Evolutionary conservation across 23 tunicate species (phyloP), one percentile per base, ranked within the genome.

Genomic region (Clavelina lepadiformis): DNA sequence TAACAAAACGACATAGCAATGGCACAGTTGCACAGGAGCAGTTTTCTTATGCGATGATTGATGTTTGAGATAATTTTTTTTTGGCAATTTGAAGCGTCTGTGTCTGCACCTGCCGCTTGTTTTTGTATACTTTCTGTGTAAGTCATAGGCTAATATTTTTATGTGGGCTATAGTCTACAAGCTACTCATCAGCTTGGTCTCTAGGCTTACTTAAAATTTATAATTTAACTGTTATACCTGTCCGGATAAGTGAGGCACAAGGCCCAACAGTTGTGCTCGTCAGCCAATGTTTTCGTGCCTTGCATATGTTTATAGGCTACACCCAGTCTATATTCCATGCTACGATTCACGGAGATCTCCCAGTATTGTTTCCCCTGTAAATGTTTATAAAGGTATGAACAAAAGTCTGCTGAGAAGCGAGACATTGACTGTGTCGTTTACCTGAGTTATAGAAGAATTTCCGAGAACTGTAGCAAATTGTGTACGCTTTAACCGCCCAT

Each of bases 231-330:
- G 34, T 3, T 61, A 18, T 28, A 89, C 97, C 97, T 81, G 91
- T 89, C 97, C 7, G 97, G 97, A 36, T 89, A 81, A 2, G 97
- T 71, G 8, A 81, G 63, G 61, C 80, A 81, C 52, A 89, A 60
- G 3, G 79, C 73, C 97, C 97, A 89, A 6, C 70, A 82, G 52
- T 89, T 89, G 46, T 89, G 91, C 47, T 81, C 89, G 45, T 89
- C 97, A 2, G 97, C 89, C 23, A 89, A 38, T 2, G 80, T 89
- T 31, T 72, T 75, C 28, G 91, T 81, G 7, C 97, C 97, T 64
- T 89, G 97, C 83, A 81, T 89, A 36, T 89, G 97, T 69, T 89
- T 89, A 79, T 89, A 89, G 2, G 80, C 80, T 15, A 89, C 89
- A 8, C 97, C 97, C 5, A 89, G 69, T 35, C 85, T 52, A 38